phyloP scores from a whole-genome alignment of 2,888 invertebrate species.

The Serripes groenlandicus region DNA sequence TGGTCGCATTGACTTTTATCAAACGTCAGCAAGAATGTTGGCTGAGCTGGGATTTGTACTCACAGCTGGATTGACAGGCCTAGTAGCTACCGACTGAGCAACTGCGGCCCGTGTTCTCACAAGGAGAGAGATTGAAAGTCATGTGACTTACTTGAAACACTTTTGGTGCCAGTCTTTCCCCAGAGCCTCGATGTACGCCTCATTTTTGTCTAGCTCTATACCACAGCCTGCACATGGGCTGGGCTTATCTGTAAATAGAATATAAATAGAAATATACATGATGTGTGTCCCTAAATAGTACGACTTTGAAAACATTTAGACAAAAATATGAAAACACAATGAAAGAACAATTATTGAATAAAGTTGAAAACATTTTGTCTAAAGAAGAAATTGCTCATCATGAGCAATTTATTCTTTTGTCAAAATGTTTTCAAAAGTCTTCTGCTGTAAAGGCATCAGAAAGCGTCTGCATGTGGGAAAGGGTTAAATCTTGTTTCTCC shows the following conservation, averaged over 20 bases:
- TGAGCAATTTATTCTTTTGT: neutral
- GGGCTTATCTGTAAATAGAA: constrained; percentile 38
- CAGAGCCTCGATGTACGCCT: constrained; percentile 75
- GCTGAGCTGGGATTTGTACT: no score
- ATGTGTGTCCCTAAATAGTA: neutral
- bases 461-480: no score
- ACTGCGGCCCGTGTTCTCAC: no score
- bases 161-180: constrained; percentile 76
- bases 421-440: neutral
- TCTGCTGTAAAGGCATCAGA: no score
- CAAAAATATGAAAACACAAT: neutral
- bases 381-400: neutral
- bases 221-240: constrained; percentile 72
- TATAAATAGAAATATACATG: neutral
- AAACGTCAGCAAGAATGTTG: no score
- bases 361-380: neutral
- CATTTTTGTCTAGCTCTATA: constrained; percentile 62
- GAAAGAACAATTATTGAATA: neutral
- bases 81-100: no score
- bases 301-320: neutral
- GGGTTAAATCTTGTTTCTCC: no score
- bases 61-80: no score
- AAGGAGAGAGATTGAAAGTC: no score
- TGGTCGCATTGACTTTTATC: no score
- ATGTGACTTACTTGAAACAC: constrained; percentile 76